phyloP scores from a whole-genome alignment of 2,888 invertebrate genomes.

The Sinodicranocentrus sp. region DNA sequence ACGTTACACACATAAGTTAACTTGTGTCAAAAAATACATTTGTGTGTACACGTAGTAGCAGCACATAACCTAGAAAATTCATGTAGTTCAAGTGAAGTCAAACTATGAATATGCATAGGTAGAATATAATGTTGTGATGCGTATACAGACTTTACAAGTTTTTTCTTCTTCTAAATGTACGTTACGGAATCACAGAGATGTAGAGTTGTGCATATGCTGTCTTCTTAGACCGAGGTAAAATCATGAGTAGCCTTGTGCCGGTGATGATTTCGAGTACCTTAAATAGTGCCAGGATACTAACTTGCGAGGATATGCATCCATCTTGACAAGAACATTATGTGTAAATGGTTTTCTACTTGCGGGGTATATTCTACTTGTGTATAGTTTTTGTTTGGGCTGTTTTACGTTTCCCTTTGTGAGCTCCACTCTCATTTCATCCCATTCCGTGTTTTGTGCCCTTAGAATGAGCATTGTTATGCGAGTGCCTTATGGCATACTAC shows the following conservation, averaged over 20 bases:
- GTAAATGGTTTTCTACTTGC: too few relatives aligned
- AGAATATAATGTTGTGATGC: neutral
- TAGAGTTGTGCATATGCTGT: too few relatives aligned
- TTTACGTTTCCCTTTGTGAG: too few relatives aligned
- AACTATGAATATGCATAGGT: slow-evolving; percentile 52
- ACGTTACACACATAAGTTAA: too few relatives aligned
- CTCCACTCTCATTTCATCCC: too few relatives aligned
- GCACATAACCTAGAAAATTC: slow-evolving; percentile 49
- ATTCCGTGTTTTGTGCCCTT: too few relatives aligned
- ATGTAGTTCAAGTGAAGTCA: slow-evolving; percentile 63
- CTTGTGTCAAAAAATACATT: slow-evolving; percentile 1
- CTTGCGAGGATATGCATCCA: too few relatives aligned
- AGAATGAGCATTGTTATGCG: too few relatives aligned
- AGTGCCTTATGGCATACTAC: too few relatives aligned
- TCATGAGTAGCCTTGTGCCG: neutral
- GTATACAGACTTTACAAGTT: neutral
- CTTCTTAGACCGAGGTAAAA: neutral
- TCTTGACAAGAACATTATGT: too few relatives aligned
- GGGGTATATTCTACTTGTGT: too few relatives aligned
- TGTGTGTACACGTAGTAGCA: neutral
- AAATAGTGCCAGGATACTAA: neutral
- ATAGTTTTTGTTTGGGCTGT: too few relatives aligned
- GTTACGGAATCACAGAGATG: neutral
- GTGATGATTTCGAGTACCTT: neutral
- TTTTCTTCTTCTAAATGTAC: neutral